Conservation (phyloP, 2,113 vertebrate genomes). For the Porphyrio hochstetteri region DNA sequence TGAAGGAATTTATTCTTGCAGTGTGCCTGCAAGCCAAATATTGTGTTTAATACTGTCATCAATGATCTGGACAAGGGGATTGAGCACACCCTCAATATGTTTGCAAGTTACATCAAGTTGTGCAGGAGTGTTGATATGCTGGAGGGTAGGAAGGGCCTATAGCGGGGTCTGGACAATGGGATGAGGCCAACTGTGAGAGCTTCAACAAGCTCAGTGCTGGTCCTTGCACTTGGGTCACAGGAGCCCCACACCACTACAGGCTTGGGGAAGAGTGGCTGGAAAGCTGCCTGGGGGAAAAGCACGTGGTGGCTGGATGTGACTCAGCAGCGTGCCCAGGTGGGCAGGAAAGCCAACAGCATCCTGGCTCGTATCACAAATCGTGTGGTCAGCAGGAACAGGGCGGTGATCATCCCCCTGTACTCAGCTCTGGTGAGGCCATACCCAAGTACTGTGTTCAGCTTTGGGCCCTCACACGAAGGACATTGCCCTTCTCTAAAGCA, state of each 20-base stretch:
- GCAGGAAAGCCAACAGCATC: too few relatives aligned
- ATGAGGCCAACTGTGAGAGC: fast-evolving
- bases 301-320: too few relatives aligned
- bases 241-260: background rate
- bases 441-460: too few relatives aligned
- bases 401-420: fast-evolving
- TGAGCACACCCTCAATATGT: too few relatives aligned
- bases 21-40: background rate
- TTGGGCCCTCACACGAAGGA: background rate
- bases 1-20: background rate
- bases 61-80: background rate
- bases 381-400: background rate
- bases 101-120: background rate
- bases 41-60: background rate
- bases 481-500: background rate
- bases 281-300: background rate
- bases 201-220: background rate
- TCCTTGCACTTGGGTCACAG: background rate
- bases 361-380: background rate
- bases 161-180: background rate
- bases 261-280: background rate
- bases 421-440: fast-evolving
- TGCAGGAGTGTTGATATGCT: background rate
- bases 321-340: too few relatives aligned
- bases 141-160: background rate